phyloP scores from a whole-genome alignment of 2,797 vertebrate genomes.

The Salarias fasciatus region DNA sequence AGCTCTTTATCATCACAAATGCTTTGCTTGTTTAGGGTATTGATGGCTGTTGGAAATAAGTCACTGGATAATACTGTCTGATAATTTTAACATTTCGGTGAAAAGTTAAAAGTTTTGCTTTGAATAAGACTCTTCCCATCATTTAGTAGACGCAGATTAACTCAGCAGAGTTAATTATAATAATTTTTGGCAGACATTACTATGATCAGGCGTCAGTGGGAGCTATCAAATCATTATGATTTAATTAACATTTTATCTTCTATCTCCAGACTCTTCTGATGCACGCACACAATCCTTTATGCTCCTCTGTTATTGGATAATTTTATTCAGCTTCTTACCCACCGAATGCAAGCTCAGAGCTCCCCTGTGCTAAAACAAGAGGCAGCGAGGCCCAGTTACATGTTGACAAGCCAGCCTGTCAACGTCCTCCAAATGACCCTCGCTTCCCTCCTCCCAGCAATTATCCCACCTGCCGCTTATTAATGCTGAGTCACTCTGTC shows the following conservation, averaged over 20 bases:
- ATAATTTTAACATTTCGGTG: too few relatives aligned
- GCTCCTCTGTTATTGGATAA: constrained; percentile 20
- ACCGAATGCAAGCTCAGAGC: too few relatives aligned
- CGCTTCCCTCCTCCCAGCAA: constrained; percentile 32
- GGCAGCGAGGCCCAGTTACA: constrained; percentile 43
- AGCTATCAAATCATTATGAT: constrained; percentile 19
- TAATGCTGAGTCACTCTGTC: constrained; percentile 48
- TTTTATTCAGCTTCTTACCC: constrained; percentile 43
- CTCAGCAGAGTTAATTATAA: constrained; percentile 4
- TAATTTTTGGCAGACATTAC: constrained; percentile 6
- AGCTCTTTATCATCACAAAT: too few relatives aligned
- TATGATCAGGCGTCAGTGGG: constrained; percentile 18
- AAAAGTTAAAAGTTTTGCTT: too few relatives aligned
- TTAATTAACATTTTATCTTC: constrained; percentile 39
- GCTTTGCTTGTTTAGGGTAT: too few relatives aligned
- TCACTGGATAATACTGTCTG: too few relatives aligned
- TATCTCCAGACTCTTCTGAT: constrained; percentile 13
- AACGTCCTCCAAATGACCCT: constrained; percentile 62
- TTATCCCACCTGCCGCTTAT: constrained; percentile 60
- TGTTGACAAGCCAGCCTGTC: constrained; percentile 58
- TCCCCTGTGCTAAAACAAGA: constrained; percentile 46
- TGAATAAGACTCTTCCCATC: not conserved
- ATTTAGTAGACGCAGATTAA: constrained; percentile 11
- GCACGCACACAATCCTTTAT: constrained; percentile 5
- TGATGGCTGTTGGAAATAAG: too few relatives aligned